A percentile compares a stretch with the other conserved stretches of the same genome.
Conservation (phyloP, 2,888 invertebrate genomes). For the Drosophila helvetica region DNA sequence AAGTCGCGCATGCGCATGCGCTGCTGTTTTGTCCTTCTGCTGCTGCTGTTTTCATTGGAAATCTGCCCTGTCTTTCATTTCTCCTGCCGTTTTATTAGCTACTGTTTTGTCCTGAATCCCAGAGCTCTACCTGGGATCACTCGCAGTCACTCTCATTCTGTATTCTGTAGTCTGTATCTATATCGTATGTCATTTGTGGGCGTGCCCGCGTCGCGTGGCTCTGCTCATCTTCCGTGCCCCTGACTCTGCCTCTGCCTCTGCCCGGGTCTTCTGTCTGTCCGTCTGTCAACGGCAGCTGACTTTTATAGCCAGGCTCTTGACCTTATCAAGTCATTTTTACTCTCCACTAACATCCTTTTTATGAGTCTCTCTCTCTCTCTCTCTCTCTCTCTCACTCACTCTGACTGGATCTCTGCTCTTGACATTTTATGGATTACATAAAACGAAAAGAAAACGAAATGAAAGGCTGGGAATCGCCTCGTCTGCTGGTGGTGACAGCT, state of each 20-base stretch:
- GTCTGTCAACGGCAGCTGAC: slow-evolving; percentile 56
- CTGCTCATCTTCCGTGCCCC: neutral
- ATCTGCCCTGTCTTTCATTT: slow-evolving; percentile 13
- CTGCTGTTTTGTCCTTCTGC: slow-evolving; percentile 52
- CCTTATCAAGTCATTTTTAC: slow-evolving; percentile 64
- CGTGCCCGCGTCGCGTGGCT: slow-evolving; percentile 66
- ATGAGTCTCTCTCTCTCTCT: slow-evolving; percentile 11
- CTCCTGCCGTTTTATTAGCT: slow-evolving; percentile 71
- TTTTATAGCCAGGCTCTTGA: slow-evolving; percentile 72
- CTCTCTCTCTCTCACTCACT: slow-evolving; percentile 39
- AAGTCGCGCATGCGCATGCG: slow-evolving; percentile 46
- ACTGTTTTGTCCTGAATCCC: slow-evolving; percentile 45
- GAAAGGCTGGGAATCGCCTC: slow-evolving; percentile 23
- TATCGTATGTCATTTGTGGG: slow-evolving; percentile 39
- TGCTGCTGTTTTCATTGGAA: slow-evolving; percentile 45
- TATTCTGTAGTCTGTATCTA: slow-evolving; percentile 2
- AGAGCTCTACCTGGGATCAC: slow-evolving; percentile 39
- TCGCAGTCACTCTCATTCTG: neutral
- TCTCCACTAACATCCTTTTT: slow-evolving; percentile 56
- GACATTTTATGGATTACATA: slow-evolving; percentile 70
- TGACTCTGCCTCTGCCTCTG: slow-evolving; percentile 39
- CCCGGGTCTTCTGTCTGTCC: neutral
- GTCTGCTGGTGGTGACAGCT: slow-evolving; percentile 65
- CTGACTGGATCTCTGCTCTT: slow-evolving; percentile 47
- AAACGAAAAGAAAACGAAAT: slow-evolving; percentile 28